A percentile compares a stretch with the other conserved stretches of the same genome.
Conservation (phyloP, 2,113 vertebrate genomes). For the Anoplopoma fimbria region DNA sequence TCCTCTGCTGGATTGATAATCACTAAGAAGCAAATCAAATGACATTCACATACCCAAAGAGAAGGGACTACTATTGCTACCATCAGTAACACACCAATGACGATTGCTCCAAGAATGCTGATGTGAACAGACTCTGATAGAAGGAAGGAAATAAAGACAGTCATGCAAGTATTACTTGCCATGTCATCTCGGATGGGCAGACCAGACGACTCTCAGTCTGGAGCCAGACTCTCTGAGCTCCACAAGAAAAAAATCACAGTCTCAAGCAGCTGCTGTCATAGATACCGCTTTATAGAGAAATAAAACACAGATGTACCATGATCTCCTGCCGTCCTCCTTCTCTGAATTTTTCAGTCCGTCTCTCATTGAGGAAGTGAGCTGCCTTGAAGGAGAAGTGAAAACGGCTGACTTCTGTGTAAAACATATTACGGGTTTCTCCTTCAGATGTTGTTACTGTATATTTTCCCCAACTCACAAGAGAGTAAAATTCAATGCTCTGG, state of each 20-base stretch:
- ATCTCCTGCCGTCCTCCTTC: constrained; percentile 8
- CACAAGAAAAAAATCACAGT: not conserved
- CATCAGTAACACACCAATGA: constrained; percentile 42
- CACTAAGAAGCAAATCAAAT: constrained; percentile 47
- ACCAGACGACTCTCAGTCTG: constrained; percentile 19
- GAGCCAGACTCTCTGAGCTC: constrained; percentile 3
- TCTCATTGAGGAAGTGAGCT: constrained; percentile 67
- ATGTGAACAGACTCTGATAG: constrained; percentile 52
- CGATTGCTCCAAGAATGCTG: constrained; percentile 61
- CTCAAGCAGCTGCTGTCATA: constrained; percentile 20
- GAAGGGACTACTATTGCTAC: constrained; percentile 47
- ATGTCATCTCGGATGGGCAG: constrained; percentile 40
- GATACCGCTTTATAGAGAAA: constrained; percentile 22
- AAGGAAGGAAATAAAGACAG: constrained; percentile 57
- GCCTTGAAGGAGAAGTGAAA: constrained; percentile 79
- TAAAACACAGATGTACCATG: constrained; percentile 30
- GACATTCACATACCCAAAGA: constrained; percentile 58
- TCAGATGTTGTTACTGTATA: constrained; percentile 22
- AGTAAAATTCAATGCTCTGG: not conserved
- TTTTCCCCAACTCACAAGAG: not conserved
- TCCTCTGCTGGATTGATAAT: constrained; percentile 46
- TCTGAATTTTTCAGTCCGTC: constrained; percentile 8
- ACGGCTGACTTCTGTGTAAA: constrained; percentile 61
- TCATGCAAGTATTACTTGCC: constrained; percentile 72
- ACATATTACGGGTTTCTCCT: constrained; percentile 39